These are phyloP conservation scores for Leptarthrus brevirostris DNA, from an alignment of 2,888 invertebrate species.

Conservation along the genomic window DNA sequence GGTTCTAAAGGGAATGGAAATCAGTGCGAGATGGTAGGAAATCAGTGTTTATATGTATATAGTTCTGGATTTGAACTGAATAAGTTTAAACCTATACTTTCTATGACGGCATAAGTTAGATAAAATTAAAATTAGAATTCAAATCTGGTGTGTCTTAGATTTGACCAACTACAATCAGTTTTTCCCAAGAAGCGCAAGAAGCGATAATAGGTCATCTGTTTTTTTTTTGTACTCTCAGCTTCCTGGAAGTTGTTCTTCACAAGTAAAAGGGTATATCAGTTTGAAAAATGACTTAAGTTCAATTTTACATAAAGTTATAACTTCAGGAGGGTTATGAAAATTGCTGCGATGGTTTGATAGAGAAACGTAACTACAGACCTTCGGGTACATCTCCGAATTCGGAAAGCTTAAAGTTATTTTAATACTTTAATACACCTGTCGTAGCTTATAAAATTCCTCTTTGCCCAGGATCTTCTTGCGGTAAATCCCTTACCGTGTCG, in stretches of 20 bases:
- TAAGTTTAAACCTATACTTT: too few relatives aligned
- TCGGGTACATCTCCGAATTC: background rate
- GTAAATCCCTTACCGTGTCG: background rate
- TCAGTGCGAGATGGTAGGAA: too few relatives aligned
- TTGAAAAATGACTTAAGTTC: conserved; percentile 6
- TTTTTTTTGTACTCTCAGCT: background rate
- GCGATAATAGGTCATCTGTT: background rate
- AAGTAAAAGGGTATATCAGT: background rate
- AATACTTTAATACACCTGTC: conserved; percentile 29
- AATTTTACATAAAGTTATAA: conserved; percentile 8
- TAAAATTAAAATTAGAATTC: too few relatives aligned
- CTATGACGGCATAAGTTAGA: too few relatives aligned
- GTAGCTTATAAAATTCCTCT: conserved; percentile 9
- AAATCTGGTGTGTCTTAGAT: too few relatives aligned
- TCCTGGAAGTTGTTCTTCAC: background rate
- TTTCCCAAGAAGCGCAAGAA: too few relatives aligned
- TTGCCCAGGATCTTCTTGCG: background rate
- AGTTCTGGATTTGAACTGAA: too few relatives aligned
- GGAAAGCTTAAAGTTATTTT: conserved; percentile 8
- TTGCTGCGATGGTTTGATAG: conserved; percentile 4
- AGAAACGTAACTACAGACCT: too few relatives aligned
- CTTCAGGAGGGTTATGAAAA: background rate
- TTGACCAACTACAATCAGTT: too few relatives aligned
- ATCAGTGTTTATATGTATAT: too few relatives aligned
- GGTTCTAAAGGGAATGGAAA: too few relatives aligned